A percentile compares a stretch with the other conserved stretches of the same genome.
phyloP scores from a whole-genome alignment of 2,113 vertebrate species.

The Onychostruthus taczanowskii region DNA sequence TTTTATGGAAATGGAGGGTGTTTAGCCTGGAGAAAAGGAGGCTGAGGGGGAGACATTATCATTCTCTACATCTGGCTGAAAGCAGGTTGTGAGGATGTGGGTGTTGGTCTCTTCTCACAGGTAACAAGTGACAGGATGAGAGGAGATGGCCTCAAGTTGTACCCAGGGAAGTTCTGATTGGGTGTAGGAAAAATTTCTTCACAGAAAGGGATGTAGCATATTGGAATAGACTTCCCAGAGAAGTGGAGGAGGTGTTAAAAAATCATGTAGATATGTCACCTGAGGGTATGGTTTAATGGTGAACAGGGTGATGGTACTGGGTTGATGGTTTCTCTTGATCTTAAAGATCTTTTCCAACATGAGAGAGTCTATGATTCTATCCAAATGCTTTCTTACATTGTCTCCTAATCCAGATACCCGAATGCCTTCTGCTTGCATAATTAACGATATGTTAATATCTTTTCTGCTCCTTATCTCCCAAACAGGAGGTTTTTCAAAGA shows the following conservation, averaged over 20 bases:
- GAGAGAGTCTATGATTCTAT: background rate
- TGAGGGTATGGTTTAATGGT: background rate
- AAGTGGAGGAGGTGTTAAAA: background rate
- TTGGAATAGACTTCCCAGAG: background rate
- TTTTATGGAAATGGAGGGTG: background rate
- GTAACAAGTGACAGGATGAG: too few relatives aligned
- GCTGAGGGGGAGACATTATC: background rate
- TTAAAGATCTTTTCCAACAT: background rate
- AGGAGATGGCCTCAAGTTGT: background rate
- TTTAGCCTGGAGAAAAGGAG: background rate
- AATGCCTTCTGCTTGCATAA: background rate
- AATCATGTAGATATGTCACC: background rate
- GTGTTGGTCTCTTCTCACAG: background rate
- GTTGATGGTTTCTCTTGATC: background rate
- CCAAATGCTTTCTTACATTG: background rate
- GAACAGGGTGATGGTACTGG: background rate
- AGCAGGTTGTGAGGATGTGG: background rate
- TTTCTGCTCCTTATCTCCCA: background rate
- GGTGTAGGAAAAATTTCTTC: background rate
- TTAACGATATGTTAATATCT: background rate
- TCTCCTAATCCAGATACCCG: background rate
- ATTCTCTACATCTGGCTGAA: background rate
- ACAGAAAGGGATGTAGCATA: background rate
- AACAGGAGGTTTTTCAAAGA: background rate
- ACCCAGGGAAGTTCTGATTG: background rate